Percentiles rank a stretch among this genome's conserved stretches.
These are phyloP conservation scores for Mesorhabditis spiculigera DNA, from an alignment of 2,888 invertebrate genomes.

Conservation along the genomic window DNA sequence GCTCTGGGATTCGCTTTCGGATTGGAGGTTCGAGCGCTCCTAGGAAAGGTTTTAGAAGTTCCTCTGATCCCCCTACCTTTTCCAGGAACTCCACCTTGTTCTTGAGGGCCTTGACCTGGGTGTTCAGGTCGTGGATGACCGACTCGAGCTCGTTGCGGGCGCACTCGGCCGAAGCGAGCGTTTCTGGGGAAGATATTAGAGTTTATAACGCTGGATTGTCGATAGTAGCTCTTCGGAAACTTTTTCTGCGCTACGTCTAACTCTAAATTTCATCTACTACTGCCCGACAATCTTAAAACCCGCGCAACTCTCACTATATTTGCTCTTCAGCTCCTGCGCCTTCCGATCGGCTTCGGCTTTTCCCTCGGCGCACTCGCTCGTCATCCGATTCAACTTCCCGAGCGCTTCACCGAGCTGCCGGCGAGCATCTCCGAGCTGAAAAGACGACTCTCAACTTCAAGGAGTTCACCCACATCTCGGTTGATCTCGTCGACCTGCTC, in stretches of 20 bases:
- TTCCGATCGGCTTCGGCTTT: conserved; percentile 41
- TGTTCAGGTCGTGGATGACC: conserved; percentile 52
- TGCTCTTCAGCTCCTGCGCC: conserved; percentile 44
- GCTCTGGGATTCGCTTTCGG: conserved; percentile 56
- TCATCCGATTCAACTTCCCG: conserved; percentile 28
- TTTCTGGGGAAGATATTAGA: conserved; percentile 23
- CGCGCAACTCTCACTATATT: conserved; percentile 25
- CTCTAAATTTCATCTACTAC: no score
- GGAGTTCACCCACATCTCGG: conserved; percentile 39
- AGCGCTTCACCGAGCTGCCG: conserved; percentile 47
- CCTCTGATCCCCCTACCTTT: conserved; percentile 17
- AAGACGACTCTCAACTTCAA: conserved; percentile 7
- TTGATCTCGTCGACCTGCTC: conserved; percentile 49
- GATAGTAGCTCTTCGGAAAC: not conserved
- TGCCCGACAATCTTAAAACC: not conserved
- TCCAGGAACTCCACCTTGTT: conserved; percentile 57
- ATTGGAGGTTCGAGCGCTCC: conserved; percentile 55
- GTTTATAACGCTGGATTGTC: conserved; percentile 6
- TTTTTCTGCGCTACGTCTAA: conserved; percentile 10
- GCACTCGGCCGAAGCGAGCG: conserved; percentile 46
- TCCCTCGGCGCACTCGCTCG: conserved; percentile 32
- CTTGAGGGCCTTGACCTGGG: conserved; percentile 54
- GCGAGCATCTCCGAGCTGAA: conserved; percentile 48
- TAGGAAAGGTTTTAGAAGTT: not conserved
- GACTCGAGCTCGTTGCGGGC: conserved; percentile 46